These are phyloP conservation scores for Sylvilagus bachmani DNA, from an alignment of 2,113 vertebrate species.

Conservation along the genomic window DNA sequence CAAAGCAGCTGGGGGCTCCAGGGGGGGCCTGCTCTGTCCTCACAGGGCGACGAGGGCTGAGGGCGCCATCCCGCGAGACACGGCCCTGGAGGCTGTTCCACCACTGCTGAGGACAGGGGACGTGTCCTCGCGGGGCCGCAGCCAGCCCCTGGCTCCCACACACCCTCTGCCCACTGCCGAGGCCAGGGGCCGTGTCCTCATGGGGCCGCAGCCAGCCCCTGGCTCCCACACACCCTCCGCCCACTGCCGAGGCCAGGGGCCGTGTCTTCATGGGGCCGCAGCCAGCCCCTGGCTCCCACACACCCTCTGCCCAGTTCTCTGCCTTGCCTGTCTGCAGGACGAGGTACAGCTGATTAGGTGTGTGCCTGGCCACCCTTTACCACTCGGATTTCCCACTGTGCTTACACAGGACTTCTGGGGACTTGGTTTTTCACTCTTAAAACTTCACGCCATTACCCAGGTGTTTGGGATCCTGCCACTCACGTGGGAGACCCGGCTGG, in stretches of 20 bases:
- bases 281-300: too few species aligned
- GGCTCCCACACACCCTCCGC: too few species aligned
- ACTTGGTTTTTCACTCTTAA: background rate
- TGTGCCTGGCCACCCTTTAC: background rate
- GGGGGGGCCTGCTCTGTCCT: background rate
- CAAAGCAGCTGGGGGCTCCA: conserved; percentile 84
- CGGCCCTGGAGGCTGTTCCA: conserved; percentile 85
- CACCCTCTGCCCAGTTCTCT: too few species aligned
- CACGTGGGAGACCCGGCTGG: too few species aligned
- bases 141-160: background rate
- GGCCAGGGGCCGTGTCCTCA: too few species aligned
- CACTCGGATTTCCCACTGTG: background rate
- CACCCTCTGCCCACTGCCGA: background rate
- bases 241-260: background rate
- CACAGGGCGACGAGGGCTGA: rapidly evolving
- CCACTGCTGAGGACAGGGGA: conserved; percentile 78
- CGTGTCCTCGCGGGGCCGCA: background rate
- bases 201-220: too few species aligned
- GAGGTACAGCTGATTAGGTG: too few species aligned
- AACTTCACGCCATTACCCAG: background rate
- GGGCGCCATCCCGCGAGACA: conserved; percentile 75
- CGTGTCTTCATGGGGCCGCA: too few species aligned
- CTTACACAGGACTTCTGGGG: background rate
- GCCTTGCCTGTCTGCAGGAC: too few species aligned
- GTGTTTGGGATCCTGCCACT: too few species aligned